Conservation (phyloP, 2,797 vertebrate genomes). For the Picus viridis region DNA sequence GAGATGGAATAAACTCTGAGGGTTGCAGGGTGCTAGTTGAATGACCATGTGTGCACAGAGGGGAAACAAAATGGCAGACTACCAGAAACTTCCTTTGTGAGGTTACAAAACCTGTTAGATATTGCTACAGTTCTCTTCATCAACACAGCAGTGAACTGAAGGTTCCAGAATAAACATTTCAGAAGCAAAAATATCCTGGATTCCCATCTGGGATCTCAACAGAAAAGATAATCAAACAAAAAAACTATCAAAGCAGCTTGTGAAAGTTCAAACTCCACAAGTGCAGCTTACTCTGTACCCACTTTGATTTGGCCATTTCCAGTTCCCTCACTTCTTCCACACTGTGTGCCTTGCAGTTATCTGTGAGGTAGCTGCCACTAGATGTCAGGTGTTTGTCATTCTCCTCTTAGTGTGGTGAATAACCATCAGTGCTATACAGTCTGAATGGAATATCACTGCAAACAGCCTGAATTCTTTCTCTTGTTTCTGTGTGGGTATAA, state of each 20-base stretch:
- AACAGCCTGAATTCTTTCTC: neutral
- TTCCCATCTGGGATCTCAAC: neutral
- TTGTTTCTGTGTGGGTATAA: neutral
- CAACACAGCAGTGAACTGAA: neutral
- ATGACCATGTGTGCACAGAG: neutral
- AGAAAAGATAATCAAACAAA: neutral
- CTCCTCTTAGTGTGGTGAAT: neutral
- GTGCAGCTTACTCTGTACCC: neutral
- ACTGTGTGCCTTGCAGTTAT: neutral
- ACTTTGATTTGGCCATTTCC: neutral
- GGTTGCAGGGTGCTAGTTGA: neutral
- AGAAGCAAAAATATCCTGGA: neutral
- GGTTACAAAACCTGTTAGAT: neutral
- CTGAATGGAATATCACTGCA: neutral
- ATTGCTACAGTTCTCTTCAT: neutral
- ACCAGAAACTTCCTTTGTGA: neutral
- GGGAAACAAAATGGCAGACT: neutral
- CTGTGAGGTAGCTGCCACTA: slow-evolving; percentile 20
- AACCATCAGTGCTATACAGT: neutral
- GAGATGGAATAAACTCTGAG: neutral
- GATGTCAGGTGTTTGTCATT: slow-evolving; percentile 52
- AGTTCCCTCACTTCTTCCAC: neutral
- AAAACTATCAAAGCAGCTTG: neutral
- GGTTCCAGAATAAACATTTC: neutral
- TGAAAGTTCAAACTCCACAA: neutral